Evolutionary conservation across 2,113 vertebrate genomes (phyloP), one percentile per base, ranked within the genome.

Genomic region (Caranx melampygus): DNA sequence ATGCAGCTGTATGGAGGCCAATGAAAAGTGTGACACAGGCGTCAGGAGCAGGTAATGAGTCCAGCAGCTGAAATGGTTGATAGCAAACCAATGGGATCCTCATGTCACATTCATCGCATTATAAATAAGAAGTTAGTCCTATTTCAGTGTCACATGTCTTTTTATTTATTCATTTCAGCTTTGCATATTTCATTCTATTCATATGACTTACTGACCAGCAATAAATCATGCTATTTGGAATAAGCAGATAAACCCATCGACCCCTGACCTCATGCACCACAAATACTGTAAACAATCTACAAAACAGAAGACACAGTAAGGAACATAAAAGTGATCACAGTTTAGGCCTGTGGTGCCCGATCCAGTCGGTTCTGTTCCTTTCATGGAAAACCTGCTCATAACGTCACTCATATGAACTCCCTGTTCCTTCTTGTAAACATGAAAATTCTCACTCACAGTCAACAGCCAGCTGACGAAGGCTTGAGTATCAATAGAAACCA

Each of bases 141-240:
- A 6, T 33, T 26, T 47, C n/a, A 42, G 6, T 57, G 10, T 33
- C 11, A 14, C 54, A 37, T 16, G 4, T 1, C 14, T 8, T 18
- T 52, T 66, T 10, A 54, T 73, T 73, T 58, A 55, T 66, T 52
- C 3, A 85, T 67, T 72, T 45, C 66, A 7, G 2, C 35, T 75
- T 58, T 18, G 37, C 42, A 75, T 40, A 34, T 45, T 77, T 6
- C 14, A 64, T 1, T 31, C 11, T 49, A 51, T 52, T 54, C 6
- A 69, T 61, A 70, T 70, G 79, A 89, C 37, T 87, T 84, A 92
- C 88, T 1, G 84, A 81, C 90, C 91, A 79, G 91, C 91, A 88
- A 90, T 81, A 87, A 89, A 82, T 81, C 83, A 67, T 61, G 2
- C n/a, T 55, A 55, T 66, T 75, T 58, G 68, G 66, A 82, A 63